Base-by-base conservation (phyloP, 2,797 vertebrate genomes). In the Echiichthys vipera region DNA sequence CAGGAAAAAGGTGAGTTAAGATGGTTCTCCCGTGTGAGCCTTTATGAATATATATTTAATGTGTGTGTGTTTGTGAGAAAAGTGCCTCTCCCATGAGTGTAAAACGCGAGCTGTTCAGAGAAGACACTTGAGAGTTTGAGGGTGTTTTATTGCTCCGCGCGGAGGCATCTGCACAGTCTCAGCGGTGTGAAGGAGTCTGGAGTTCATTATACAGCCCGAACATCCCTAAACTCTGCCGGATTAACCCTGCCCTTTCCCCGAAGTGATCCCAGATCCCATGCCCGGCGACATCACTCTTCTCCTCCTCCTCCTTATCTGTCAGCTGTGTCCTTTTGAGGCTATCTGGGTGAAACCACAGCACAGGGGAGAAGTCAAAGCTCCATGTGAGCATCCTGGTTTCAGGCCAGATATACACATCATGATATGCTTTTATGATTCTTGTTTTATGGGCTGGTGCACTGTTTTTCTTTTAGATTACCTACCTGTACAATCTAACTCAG, bases 1-100 rank as follows among this genome's bases (percentile, higher is more conserved):
- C 13, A 7, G 4, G 39, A 15, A 1, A n/a, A 74, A 76, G 56
- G 88, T 89, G 66, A 83, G 84, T 79, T 39, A 2, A 8, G 0
- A 5, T 5, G 4, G n/a, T 7, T 22, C 36, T 0, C 29, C 0
- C 18, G 8, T 7, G 0, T 20, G 5, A 12, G n/a, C 4, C 5
- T 32, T 18, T 1, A 5, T 53, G 14, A 7, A 32, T 1, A 36
- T 20, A 12, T n/a, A 1, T 24, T 11, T 4, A 3, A 3, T 5
- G 7, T 18, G 13, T 40, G 1, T 42, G 9, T 22, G 3, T 18
- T n/a, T n/a, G n/a, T n/a, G n/a, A n/a, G n/a, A n/a, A 5, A 9
- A 58, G 29, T 1, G 1, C 0, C 2, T n/a, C 5, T 10, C 0
- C 3, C 1, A 3, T 50, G 36, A 55, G 10, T 25, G 30, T 49